A percentile compares a stretch with the other conserved stretches of the same genome.
These are phyloP conservation scores for Nasonia oneida DNA, from an alignment of 2,888 invertebrate genomes.

Conservation along the genomic window DNA sequence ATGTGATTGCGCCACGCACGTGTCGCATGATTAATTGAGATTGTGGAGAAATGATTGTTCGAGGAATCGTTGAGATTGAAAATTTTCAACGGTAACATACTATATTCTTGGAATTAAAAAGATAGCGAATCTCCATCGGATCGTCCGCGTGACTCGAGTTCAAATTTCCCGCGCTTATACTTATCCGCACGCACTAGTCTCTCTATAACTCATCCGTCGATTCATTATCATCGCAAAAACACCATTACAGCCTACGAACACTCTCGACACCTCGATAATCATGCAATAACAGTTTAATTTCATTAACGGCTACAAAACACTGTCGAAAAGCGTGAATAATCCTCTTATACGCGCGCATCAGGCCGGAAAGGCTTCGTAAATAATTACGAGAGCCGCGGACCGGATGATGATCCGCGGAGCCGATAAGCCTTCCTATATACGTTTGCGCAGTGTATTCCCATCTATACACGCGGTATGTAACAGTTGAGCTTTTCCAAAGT, in stretches of 20 bases:
- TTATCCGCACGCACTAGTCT: too few species aligned
- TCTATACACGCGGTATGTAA: too few species aligned
- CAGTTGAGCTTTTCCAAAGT: neutral
- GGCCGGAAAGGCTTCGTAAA: constrained; percentile 57
- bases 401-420: constrained; percentile 57
- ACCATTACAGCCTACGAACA: too few species aligned
- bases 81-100: too few species aligned
- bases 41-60: neutral
- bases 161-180: neutral
- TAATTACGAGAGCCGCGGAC: constrained; percentile 50
- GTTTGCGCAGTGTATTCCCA: neutral
- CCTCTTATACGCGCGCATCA: neutral
- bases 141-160: neutral
- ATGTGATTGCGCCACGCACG: neutral
- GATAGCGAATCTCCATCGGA: neutral
- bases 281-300: too few species aligned
- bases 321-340: neutral
- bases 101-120: neutral
- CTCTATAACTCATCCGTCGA: too few species aligned
- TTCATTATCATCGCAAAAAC: too few species aligned
- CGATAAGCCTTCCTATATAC: constrained; percentile 48
- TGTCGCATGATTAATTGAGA: neutral
- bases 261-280: too few species aligned
- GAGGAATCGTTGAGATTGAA: neutral
- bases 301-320: too few species aligned